phyloP scores from a whole-genome alignment of 2,797 vertebrate genomes.

The Lemur catta region DNA sequence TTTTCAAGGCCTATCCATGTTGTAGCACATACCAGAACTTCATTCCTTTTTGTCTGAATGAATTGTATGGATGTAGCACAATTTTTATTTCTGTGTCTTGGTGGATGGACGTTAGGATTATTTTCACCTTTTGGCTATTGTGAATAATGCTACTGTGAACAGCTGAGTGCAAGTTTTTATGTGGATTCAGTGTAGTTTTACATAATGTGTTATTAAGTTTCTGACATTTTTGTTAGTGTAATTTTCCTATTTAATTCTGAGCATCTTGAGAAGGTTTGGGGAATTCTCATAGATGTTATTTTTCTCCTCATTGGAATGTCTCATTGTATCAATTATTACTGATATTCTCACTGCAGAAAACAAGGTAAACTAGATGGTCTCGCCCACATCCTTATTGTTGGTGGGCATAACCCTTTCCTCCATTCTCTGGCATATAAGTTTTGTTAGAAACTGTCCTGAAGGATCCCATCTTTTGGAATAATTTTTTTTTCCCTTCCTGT shows the following conservation, averaged over 20 bases:
- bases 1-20: neutral
- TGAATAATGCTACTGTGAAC: neutral
- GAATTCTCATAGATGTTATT: neutral
- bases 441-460: neutral
- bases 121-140: neutral
- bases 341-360: neutral
- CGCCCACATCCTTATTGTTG: neutral
- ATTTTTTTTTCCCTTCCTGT: neutral
- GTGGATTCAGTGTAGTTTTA: neutral
- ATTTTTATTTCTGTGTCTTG: neutral
- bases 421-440: neutral
- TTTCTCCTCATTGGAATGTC: neutral
- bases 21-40: neutral
- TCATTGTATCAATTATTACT: neutral
- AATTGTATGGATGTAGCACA: neutral
- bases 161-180: neutral
- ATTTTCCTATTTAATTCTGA: conserved; percentile 26
- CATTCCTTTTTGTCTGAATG: neutral
- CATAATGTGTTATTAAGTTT: neutral
- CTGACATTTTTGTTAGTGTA: neutral
- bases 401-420: neutral
- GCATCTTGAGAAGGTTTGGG: neutral
- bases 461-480: neutral
- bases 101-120: neutral
- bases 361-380: neutral